These are phyloP conservation scores for Botia kubotai DNA, from an alignment of 2,797 vertebrate species.

Conservation along the genomic window DNA sequence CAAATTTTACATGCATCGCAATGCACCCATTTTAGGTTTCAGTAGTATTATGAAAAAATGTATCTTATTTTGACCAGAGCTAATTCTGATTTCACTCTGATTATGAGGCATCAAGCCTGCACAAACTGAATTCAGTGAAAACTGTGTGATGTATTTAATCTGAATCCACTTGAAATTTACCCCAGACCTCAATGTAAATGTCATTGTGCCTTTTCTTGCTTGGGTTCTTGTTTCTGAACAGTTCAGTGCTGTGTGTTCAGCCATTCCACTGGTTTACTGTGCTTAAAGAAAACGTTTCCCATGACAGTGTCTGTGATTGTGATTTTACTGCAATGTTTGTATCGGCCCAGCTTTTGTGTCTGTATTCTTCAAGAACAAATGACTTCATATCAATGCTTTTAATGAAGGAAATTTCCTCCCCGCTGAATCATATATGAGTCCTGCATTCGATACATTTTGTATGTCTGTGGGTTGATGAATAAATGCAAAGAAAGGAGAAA, in stretches of 20 bases:
- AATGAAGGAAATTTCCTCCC: background rate
- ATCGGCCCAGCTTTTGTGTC: slow-evolving; percentile 33
- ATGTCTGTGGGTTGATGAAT: slow-evolving; percentile 14
- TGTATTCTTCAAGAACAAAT: slow-evolving; percentile 30
- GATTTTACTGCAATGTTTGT: slow-evolving; percentile 67
- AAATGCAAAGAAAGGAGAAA: background rate
- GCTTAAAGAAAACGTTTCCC: slow-evolving; percentile 41
- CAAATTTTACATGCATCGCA: background rate
- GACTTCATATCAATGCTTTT: slow-evolving; percentile 39
- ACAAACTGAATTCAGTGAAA: slow-evolving; percentile 8
- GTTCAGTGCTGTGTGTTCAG: background rate
- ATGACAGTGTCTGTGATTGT: slow-evolving; percentile 55
- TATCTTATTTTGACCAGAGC: background rate
- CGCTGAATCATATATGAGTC: slow-evolving; percentile 19
- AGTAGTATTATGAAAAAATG: background rate
- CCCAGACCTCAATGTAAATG: slow-evolving; percentile 54
- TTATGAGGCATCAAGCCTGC: background rate
- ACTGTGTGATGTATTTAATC: background rate
- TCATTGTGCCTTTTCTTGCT: slow-evolving; percentile 52
- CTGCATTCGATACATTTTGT: background rate
- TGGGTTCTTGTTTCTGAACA: slow-evolving; percentile 20
- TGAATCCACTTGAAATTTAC: slow-evolving; percentile 22
- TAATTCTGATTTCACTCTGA: background rate
- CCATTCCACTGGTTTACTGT: slow-evolving; percentile 30
- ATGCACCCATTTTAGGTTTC: background rate